A percentile compares a stretch with the other conserved stretches of the same genome.
These are phyloP conservation scores for Falco rusticolus DNA, from an alignment of 2,797 vertebrate genomes.

Conservation along the genomic window DNA sequence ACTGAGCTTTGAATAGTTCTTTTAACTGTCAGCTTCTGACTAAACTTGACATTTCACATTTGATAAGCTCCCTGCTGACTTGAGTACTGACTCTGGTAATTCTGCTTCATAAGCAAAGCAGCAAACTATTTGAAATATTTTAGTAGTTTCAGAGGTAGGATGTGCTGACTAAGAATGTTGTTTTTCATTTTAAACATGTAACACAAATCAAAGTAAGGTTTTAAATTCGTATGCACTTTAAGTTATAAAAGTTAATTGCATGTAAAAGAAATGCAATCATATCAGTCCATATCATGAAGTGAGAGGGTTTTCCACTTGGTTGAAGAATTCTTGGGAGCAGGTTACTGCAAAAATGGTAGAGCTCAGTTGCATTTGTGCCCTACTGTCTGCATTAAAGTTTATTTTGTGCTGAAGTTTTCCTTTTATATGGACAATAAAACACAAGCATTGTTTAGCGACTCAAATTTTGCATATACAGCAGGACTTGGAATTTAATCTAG, in stretches of 20 bases:
- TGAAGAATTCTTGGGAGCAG: background rate
- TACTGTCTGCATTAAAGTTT: accelerated
- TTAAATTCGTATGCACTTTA: accelerated
- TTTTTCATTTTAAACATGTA: background rate
- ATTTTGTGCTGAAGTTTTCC: background rate
- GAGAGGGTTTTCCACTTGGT: background rate
- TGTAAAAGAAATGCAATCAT: background rate
- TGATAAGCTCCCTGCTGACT: background rate
- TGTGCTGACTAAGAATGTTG: background rate
- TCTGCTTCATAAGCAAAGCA: background rate
- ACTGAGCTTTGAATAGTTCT: background rate
- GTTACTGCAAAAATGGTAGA: background rate
- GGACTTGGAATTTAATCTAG: background rate
- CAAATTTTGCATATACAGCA: background rate
- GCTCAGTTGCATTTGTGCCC: background rate
- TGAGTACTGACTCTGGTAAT: background rate
- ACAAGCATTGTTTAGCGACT: background rate
- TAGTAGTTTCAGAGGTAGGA: background rate
- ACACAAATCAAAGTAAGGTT: accelerated
- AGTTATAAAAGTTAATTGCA: accelerated
- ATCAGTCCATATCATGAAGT: background rate
- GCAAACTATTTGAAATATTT: background rate
- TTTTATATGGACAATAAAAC: accelerated
- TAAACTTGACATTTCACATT: background rate
- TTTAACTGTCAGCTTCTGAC: background rate